Conservation (phyloP, 2,888 invertebrate species). For the Mythimna vitellina region DNA sequence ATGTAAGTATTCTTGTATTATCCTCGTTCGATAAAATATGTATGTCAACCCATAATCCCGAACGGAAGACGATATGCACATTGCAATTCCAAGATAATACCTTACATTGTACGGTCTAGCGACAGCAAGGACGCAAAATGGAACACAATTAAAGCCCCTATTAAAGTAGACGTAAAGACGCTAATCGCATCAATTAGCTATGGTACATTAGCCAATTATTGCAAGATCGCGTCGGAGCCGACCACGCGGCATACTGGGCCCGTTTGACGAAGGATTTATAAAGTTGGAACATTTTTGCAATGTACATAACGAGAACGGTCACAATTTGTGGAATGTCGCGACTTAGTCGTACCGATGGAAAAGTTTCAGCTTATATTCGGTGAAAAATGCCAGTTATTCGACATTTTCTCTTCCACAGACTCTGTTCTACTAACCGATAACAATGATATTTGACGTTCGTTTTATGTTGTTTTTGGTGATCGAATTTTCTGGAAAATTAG, state of each 20-base stretch:
- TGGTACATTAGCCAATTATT: constrained; percentile 48
- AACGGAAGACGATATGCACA: constrained; percentile 18
- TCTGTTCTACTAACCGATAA: constrained; percentile 48
- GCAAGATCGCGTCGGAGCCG: constrained; percentile 18
- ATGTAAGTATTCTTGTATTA: no score
- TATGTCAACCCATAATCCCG: not conserved
- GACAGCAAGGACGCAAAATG: constrained; percentile 2
- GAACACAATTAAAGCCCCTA: constrained; percentile 24
- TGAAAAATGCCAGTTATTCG: constrained; percentile 61
- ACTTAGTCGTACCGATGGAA: constrained; percentile 56
- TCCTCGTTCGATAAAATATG: not conserved
- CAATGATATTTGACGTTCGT: constrained; percentile 37
- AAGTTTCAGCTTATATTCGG: constrained; percentile 54
- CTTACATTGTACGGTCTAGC: not conserved
- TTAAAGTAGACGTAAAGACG: constrained; percentile 28
- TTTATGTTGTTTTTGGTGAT: constrained; percentile 32
- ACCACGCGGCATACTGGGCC: constrained; percentile 33
- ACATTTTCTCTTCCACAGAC: constrained; percentile 39
- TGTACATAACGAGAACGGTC: constrained; percentile 49
- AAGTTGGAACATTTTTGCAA: constrained; percentile 57
- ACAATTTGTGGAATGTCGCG: constrained; percentile 58
- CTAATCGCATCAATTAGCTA: constrained; percentile 41
- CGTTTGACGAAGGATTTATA: constrained; percentile 42
- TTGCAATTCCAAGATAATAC: constrained; percentile 22
- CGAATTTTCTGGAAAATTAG: constrained; percentile 16